Evolutionary conservation across 2,113 vertebrate species (phyloP).

Genomic region (Melanotaenia duboulayi): DNA sequence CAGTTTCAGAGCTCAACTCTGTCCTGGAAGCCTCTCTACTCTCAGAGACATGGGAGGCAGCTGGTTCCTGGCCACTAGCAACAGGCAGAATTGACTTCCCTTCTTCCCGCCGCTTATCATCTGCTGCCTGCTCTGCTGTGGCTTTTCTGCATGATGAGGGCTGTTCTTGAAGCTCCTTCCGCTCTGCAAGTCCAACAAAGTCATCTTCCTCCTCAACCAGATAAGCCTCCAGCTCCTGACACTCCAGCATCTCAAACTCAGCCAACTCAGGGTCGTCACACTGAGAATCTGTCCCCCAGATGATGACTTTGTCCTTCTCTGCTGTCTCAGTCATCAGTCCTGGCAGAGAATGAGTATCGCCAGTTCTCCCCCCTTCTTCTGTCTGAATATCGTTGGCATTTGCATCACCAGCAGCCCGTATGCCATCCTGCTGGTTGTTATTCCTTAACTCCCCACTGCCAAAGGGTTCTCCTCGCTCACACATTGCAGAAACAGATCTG

Average conservation of each 20-base stretch:
- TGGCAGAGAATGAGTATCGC: constrained; percentile 39
- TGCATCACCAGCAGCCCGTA: constrained; percentile 65
- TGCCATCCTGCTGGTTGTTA: constrained; percentile 72
- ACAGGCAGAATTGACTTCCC: not conserved
- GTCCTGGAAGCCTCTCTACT: constrained; percentile 51
- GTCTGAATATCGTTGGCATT: constrained; percentile 80
- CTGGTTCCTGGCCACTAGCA: constrained; percentile 38
- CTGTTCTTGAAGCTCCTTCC: constrained; percentile 9
- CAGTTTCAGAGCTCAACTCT: constrained; percentile 78
- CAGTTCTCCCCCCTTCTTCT: constrained; percentile 48
- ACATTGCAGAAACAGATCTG: constrained; percentile 72
- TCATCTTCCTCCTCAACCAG: constrained; percentile 74
- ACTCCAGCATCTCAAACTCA: constrained; percentile 86
- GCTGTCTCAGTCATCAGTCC: constrained; percentile 49
- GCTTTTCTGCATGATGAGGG: constrained; percentile 2
- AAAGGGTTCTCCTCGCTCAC: constrained; percentile 61
- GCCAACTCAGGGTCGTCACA: constrained; percentile 83
- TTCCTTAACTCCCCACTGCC: constrained; percentile 66
- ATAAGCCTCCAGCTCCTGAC: constrained; percentile 81
- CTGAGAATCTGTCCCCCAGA: constrained; percentile 79
- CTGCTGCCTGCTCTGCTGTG: constrained; percentile 1
- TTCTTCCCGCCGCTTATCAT: constrained; percentile 24
- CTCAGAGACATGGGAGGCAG: constrained; percentile 32
- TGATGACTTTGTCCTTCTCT: constrained; percentile 75
- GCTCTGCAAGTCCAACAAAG: constrained; percentile 58